Evolutionary conservation across 2,888 invertebrate species (phyloP).

Genomic region (Apotomis turbidana): DNA sequence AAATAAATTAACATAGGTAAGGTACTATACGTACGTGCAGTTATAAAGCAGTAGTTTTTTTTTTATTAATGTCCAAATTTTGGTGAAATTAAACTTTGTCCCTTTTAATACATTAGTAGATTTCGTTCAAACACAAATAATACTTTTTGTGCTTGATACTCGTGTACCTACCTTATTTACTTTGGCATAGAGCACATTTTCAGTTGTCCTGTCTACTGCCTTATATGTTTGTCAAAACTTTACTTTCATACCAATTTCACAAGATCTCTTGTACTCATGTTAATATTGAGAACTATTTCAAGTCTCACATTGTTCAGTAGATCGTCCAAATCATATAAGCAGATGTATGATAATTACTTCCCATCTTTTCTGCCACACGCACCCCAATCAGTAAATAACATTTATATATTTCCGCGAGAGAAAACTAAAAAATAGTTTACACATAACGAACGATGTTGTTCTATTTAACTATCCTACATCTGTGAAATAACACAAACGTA

Average conservation of each 20-base stretch:
- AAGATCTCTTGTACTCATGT: background rate
- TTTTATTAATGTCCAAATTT: too few species aligned
- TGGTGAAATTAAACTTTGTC: conserved; percentile 17
- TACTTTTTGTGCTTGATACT: background rate
- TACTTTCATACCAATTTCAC: background rate
- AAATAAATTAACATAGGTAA: too few species aligned
- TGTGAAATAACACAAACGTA: too few species aligned
- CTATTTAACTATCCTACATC: too few species aligned
- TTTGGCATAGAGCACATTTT: conserved; percentile 17
- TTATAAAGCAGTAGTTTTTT: too few species aligned
- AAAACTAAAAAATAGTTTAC: too few species aligned
- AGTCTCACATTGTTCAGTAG: background rate
- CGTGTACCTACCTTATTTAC: background rate
- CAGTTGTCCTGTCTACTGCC: background rate
- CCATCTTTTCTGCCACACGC: too few species aligned
- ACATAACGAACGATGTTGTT: too few species aligned
- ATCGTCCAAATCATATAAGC: background rate
- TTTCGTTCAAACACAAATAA: background rate
- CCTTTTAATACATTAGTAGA: background rate
- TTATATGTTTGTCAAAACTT: background rate
- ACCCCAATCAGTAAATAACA: too few species aligned
- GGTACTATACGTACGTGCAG: too few species aligned
- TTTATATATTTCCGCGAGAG: too few species aligned
- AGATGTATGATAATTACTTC: background rate
- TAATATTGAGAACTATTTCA: background rate